Conservation (phyloP, 2,888 invertebrate genomes). For the Thecophora atra region DNA sequence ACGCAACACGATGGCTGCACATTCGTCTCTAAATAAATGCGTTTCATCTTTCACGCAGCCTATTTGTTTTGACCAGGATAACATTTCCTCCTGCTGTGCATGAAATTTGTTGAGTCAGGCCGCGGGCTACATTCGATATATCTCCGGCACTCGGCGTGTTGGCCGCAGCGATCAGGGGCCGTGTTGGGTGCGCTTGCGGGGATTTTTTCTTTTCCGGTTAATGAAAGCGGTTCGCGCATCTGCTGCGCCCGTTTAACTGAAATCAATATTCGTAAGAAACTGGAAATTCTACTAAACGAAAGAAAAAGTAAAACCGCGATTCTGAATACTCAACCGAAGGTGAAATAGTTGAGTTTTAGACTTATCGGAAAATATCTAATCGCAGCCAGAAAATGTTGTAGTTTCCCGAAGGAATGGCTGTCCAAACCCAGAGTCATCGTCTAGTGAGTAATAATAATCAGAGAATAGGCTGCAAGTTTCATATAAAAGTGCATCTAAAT, state of each 20-base stretch:
- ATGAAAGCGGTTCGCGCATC: background rate
- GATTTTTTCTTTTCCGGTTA: background rate
- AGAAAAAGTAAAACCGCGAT: too few species aligned
- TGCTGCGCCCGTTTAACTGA: too few species aligned
- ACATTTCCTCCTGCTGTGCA: slow-evolving; percentile 50
- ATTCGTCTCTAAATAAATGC: slow-evolving; percentile 23
- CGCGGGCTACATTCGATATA: slow-evolving; percentile 24
- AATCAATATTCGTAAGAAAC: too few species aligned
- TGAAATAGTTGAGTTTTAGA: too few species aligned
- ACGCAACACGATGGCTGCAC: slow-evolving; percentile 1
- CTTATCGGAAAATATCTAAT: too few species aligned
- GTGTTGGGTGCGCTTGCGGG: background rate
- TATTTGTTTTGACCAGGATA: slow-evolving; percentile 50
- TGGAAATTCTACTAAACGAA: too few species aligned
- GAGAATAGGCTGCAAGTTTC: too few species aligned
- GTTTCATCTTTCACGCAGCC: slow-evolving; percentile 33
- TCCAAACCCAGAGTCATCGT: too few species aligned
- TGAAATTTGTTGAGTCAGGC: slow-evolving; percentile 41
- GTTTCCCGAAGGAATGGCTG: too few species aligned
- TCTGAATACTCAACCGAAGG: too few species aligned
- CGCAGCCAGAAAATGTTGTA: too few species aligned
- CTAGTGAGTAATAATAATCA: too few species aligned
- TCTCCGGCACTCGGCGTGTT: slow-evolving; percentile 1
- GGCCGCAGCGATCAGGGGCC: background rate
- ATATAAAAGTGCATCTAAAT: background rate